Base-by-base conservation (phyloP, 2,888 invertebrate species). In the Poecilus cupreus region DNA sequence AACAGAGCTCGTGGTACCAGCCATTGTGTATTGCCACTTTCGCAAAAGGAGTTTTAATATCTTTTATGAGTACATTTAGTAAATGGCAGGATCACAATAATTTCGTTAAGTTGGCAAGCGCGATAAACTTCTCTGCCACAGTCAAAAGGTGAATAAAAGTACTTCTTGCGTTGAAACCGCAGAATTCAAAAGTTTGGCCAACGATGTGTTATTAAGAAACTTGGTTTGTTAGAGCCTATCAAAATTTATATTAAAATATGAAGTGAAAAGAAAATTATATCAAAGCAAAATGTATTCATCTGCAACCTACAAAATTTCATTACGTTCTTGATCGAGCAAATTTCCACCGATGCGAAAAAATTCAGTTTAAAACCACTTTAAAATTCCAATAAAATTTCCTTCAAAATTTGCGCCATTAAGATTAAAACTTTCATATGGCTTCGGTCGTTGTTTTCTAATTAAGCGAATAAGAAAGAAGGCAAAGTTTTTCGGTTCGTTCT, bases 401-500 rank as follows among this genome's bases (percentile, higher is more conserved):
- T 68, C 39, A 68, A 68, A 68, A 68, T 68, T 68, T 39, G 20
- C 68, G 22, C 39, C 68, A 68, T 43, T 68, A 68, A 39, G 68
- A 68, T 68, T 39, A 68, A 68, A 68, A 68, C 37, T 68, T 68
- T 68, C 39, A 39, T 32, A 68, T 37, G 39, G 22, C 13, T 16
- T 43, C 24, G 4, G 46, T 72, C 72, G 46, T 72, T 72, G 72
- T 46, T 46, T 72, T 72, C 72, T 72, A 72, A 72, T 72, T 72
- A 72, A 24, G 72, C 72, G 72, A 72, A 39, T 68, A 72, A 72
- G 72, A 72, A 72, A 46, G 46, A 72, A 46, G 46, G 46, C 18
- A 46, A 72, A 72, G 32, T 75, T 75, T 75, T 75, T 75, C 51
- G 18, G 24, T 75, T 74, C 74, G n/a, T 74, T 72, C 75, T 51